Evolutionary conservation across 2,797 vertebrate genomes (phyloP), one percentile per base, ranked within the genome.

Genomic region (Crenuchus spilurus): DNA sequence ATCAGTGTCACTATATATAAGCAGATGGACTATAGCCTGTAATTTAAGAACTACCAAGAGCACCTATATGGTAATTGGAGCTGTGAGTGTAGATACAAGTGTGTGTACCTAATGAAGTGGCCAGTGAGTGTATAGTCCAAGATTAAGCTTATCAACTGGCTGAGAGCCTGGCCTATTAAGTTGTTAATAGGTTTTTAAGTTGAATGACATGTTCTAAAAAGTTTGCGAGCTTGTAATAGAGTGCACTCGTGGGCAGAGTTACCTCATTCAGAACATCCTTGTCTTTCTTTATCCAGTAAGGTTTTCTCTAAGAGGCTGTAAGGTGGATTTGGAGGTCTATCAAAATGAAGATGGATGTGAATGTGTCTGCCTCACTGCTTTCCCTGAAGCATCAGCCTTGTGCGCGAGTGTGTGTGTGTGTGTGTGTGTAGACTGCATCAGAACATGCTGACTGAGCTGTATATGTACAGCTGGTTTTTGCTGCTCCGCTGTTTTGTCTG

Each of bases 401-500:
- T 41, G 37, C 62, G 33, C 39, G 31, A 9, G 35, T n/a, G n/a
- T 22, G 11, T 37, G 33, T 42, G 37, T 58, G 52, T 33, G 26
- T 42, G 30, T 70, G 24, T 52, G 51, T 54, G 24, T 22, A 33
- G 26, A 42, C 39, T 64, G 22, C 61, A 49, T 68, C n/a, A 39
- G 28, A 49, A 62, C 37, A 14, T 49, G 71, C 49, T 62, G 64
- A 48, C 63, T 67, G 22, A 77, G 62, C 33, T 14, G n/a, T 60
- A 20, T 7, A 48, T 42, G 74, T 66, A 3, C 22, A 3, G 31
- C 24, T n/a, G n/a, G n/a, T 72, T 72, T 79, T 58, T 71, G 39
- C 77, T 78, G 62, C 37, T 65, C 62, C 39, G n/a, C 30, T 72
- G 57, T 74, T 82, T 75, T 61, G 52, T 72, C 66, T 52, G 60